Percentiles rank a stretch among this genome's conserved stretches.
phyloP scores from a whole-genome alignment of 2,113 vertebrate genomes.

The Nothocercus julius region DNA sequence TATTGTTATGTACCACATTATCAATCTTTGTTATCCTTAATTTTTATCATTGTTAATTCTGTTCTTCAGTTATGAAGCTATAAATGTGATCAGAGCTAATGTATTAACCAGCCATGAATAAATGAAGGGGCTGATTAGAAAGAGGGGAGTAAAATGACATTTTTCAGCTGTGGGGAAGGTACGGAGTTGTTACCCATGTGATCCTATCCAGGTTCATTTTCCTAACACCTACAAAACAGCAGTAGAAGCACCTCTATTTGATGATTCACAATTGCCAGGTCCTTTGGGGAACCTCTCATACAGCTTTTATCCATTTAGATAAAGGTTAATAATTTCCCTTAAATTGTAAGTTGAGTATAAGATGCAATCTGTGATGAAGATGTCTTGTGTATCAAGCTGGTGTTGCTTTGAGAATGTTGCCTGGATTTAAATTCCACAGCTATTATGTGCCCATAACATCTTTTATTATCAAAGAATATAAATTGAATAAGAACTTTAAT shows the following conservation, averaged over 20 bases:
- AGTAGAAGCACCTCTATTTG: background rate
- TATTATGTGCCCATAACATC: background rate
- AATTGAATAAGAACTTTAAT: background rate
- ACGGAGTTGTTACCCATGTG: background rate
- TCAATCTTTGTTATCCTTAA: background rate
- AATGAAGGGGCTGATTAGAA: background rate
- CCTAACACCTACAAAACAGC: background rate
- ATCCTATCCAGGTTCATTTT: background rate
- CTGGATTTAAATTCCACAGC: background rate
- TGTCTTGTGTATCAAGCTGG: background rate
- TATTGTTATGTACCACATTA: background rate
- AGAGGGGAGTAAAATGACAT: background rate
- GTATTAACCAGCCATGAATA: background rate
- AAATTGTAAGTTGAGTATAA: background rate
- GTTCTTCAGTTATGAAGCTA: background rate
- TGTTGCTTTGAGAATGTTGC: background rate
- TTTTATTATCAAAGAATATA: background rate
- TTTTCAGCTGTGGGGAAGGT: background rate
- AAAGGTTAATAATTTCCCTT: background rate
- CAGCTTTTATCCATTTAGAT: background rate
- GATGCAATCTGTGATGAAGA: too few relatives aligned
- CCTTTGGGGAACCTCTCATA: background rate
- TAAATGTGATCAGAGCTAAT: background rate
- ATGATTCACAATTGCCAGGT: background rate
- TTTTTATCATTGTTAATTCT: background rate